Percentiles rank a stretch among this genome's conserved stretches.
Conservation (phyloP, 2,113 vertebrate genomes). For the Heliornis fulica region DNA sequence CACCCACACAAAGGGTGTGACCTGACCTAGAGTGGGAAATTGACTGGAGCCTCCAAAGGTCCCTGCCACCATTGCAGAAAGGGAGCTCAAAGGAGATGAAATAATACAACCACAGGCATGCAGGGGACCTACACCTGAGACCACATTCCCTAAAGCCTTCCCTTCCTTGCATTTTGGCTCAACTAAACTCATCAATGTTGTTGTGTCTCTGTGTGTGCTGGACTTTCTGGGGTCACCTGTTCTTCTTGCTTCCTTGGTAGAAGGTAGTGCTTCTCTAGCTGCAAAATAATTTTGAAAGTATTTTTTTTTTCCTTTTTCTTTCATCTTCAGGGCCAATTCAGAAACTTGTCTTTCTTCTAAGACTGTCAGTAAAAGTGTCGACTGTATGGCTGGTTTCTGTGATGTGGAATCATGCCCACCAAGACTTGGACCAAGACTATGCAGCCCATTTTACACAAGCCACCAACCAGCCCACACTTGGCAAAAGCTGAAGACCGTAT, state of each 20-base stretch:
- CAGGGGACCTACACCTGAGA: not conserved
- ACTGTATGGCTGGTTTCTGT: not conserved
- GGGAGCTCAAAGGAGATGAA: not conserved
- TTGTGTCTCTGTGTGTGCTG: accelerated
- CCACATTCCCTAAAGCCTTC: not conserved
- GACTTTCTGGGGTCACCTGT: not conserved
- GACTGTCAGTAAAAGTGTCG: not conserved
- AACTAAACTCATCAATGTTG: not conserved
- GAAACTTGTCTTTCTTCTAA: not conserved
- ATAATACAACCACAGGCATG: not conserved
- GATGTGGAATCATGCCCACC: conserved; percentile 47
- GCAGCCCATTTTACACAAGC: conserved; percentile 28
- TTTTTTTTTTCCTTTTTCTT: not conserved
- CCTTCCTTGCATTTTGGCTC: not conserved
- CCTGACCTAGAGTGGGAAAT: not conserved
- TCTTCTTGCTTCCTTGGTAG: not conserved
- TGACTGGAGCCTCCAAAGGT: not conserved
- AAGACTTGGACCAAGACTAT: not conserved
- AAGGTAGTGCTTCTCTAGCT: not conserved
- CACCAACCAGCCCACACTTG: conserved; percentile 41
- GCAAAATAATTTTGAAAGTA: not conserved
- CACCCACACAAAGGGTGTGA: not conserved
- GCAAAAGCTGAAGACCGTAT: not conserved
- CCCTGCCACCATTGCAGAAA: not conserved
- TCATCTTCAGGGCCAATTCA: not conserved